A percentile compares a stretch with the other conserved stretches of the same genome.
phyloP scores from a whole-genome alignment of 2,888 invertebrate genomes.

The Ramazzottius varieornatus region DNA sequence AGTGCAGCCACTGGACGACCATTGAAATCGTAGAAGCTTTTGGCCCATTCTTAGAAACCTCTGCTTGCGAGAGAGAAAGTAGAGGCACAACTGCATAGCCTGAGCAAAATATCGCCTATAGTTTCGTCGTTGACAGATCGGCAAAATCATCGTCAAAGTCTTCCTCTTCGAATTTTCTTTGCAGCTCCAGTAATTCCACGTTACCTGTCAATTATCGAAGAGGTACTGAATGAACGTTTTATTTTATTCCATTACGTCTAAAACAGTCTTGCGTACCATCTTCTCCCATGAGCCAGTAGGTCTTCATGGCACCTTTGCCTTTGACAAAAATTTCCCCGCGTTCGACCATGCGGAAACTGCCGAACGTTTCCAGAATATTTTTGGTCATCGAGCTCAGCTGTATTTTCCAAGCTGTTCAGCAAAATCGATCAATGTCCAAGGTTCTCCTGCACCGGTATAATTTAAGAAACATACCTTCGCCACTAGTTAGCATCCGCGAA shows the following conservation, averaged over 20 bases:
- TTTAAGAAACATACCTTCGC: not conserved
- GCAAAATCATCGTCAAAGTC: not conserved
- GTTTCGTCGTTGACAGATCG: no score
- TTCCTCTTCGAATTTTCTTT: not conserved
- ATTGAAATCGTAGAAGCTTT: no score
- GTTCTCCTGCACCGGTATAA: not conserved
- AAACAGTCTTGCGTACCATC: not conserved
- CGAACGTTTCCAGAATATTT: constrained; percentile 3
- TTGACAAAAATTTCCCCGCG: constrained; percentile 1
- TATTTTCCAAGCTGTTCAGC: not conserved
- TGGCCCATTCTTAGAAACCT: no score
- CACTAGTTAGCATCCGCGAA: not conserved
- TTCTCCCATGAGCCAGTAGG: constrained; percentile 2
- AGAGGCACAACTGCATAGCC: no score
- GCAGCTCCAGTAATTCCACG: not conserved
- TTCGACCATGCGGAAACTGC: not conserved
- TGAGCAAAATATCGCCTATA: no score
- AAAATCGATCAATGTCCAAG: not conserved
- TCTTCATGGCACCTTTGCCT: constrained; percentile 2
- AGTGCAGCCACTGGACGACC: no score
- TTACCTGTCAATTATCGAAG: not conserved
- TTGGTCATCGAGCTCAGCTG: constrained; percentile 1
- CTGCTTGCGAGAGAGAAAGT: no score
- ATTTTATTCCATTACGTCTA: no score
- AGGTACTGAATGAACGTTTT: no score